Evolutionary conservation across 2,113 vertebrate species (phyloP).

Genomic region (Elephas maximus): DNA sequence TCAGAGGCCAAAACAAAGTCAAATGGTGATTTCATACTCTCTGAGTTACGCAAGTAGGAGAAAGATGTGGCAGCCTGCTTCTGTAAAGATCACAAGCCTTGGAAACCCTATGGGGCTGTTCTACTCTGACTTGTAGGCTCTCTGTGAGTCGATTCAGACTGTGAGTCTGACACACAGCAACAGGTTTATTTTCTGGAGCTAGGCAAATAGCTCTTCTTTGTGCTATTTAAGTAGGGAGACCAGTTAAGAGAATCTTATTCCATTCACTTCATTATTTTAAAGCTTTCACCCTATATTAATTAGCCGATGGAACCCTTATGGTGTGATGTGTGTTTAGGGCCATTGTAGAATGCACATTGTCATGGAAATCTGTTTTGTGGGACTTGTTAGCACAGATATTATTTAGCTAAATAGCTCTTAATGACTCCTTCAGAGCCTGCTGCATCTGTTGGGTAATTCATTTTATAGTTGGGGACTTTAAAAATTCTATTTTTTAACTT

Average conservation of each 20-base stretch:
- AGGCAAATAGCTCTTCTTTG: neutral
- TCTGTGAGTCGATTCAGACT: neutral
- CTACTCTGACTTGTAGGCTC: too few relatives aligned
- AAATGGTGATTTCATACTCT: neutral
- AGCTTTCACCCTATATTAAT: conserved; percentile 50
- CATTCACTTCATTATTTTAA: conserved; percentile 35
- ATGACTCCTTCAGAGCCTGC: conserved; percentile 66
- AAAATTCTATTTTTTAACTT: conserved; percentile 58
- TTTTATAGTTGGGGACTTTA: conserved; percentile 60
- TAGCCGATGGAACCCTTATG: conserved; percentile 53
- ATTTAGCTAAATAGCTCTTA: conserved; percentile 75
- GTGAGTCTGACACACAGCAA: neutral
- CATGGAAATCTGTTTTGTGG: conserved; percentile 75
- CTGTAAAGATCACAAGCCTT: neutral
- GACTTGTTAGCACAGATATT: conserved; percentile 75
- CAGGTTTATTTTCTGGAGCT: neutral
- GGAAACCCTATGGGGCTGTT: neutral
- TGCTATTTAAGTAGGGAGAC: neutral
- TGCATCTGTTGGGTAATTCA: conserved; percentile 68
- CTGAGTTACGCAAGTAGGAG: neutral
- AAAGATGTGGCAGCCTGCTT: neutral
- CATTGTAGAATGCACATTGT: conserved; percentile 24
- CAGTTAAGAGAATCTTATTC: neutral
- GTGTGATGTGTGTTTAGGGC: conserved; percentile 30
- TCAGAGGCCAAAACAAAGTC: neutral